Evolutionary conservation across 2,113 vertebrate genomes (phyloP).

Genomic region (Clarias gariepinus): DNA sequence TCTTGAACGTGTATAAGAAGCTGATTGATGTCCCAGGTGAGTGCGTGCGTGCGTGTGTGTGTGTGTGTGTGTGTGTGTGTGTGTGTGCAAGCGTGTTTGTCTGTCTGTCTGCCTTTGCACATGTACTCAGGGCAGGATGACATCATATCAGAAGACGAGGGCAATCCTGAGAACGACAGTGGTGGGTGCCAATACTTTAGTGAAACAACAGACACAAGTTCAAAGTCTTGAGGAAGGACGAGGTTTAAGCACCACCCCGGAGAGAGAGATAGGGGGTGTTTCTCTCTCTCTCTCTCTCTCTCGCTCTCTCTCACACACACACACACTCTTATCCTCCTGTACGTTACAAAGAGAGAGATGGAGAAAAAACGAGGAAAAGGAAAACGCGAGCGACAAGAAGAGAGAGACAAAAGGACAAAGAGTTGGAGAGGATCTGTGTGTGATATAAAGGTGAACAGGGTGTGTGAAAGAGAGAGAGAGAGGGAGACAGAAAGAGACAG

Average conservation of each 20-base stretch:
- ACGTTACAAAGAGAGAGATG: too few relatives aligned
- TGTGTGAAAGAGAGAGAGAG: neutral
- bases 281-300: too few relatives aligned
- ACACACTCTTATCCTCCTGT: too few relatives aligned
- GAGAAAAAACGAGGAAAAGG: neutral
- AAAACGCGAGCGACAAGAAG: too few relatives aligned
- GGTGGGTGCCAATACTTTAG: neutral
- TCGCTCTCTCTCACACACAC: too few relatives aligned
- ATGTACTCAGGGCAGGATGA: neutral
- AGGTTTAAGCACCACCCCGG: too few relatives aligned
- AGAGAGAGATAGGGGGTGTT: too few relatives aligned
- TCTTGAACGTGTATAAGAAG: conserved; percentile 98
- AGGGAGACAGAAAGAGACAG: too few relatives aligned
- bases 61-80: neutral
- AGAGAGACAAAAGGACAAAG: neutral
- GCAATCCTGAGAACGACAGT: neutral
- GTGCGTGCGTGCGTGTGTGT: conserved; percentile 10
- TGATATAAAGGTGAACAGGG: too few relatives aligned
- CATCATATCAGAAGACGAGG: too few relatives aligned
- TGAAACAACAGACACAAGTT: neutral
- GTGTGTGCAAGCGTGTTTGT: conserved; percentile 37
- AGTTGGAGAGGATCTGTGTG: neutral
- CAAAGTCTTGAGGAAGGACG: neutral
- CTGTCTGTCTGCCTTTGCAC: conserved; percentile 32
- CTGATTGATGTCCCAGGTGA: conserved; percentile 99